These are phyloP conservation scores for Tetragonisca angustula DNA, from an alignment of 2,888 invertebrate species.

Conservation along the genomic window DNA sequence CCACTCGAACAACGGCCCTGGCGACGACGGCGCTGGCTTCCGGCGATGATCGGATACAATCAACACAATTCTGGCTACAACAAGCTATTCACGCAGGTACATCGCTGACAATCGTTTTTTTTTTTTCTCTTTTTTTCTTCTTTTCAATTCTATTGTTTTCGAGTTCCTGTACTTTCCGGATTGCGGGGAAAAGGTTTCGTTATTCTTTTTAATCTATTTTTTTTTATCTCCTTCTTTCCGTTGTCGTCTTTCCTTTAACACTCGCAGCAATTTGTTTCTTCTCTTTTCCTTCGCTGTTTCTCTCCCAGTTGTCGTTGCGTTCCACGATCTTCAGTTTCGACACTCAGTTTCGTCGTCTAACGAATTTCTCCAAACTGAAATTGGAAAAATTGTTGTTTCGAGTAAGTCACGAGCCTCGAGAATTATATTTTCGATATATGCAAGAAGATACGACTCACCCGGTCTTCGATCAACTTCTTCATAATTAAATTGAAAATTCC, in stretches of 20 bases:
- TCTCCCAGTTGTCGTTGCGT: neutral
- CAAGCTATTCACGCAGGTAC: constrained; percentile 93
- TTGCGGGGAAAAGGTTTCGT: no score
- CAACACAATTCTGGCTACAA: constrained; percentile 92
- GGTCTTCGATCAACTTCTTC: no score
- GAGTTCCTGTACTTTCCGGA: no score
- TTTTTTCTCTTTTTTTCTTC: no score
- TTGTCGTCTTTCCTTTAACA: no score
- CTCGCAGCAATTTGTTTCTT: no score
- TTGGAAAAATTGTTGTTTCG: no score
- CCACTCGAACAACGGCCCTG: constrained; percentile 68
- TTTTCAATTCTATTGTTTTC: neutral
- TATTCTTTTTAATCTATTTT: neutral
- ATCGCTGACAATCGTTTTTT: constrained; percentile 6
- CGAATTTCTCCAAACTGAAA: neutral
- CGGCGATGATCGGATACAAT: constrained; percentile 90
- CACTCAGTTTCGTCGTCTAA: neutral
- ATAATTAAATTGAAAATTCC: neutral
- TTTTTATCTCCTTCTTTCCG: neutral
- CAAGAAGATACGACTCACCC: no score
- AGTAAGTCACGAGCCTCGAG: no score
- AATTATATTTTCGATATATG: no score
- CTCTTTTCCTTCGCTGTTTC: neutral
- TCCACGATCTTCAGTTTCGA: neutral
- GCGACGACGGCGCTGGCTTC: constrained; percentile 71